Evolutionary conservation across 1,140 invertebrate species (phyloP), one percentile per base, ranked within the genome.

Genomic region (Tachypleus tridentatus): DNA sequence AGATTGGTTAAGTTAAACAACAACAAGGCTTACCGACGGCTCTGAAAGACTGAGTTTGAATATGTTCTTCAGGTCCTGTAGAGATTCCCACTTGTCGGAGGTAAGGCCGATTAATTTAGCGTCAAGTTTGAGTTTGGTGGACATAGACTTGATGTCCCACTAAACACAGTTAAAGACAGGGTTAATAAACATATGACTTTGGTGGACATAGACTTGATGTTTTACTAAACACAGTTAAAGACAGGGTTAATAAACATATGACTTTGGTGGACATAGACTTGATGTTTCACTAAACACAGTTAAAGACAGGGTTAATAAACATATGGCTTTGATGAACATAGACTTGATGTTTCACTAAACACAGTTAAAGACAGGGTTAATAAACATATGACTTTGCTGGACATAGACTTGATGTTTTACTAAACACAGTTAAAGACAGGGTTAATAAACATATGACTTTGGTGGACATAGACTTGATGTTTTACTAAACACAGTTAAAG

Each of bases 61-160:
- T 5, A 79, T 72, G 54, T 76, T 76, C 49, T 73, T 75, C 49
- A 80, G 68, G 57, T 76, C 73, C 0, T 74, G 72, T 49, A 80
- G 67, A 10, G 77, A 77, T 52, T 75, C 74, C 78, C 78, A 80
- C 49, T 76, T 73, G n/a, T 72, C 67, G 3, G 70, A 72, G 0
- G 72, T 73, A 60, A 76, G 69, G 59, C 74, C 71, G 8, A 80
- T 75, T 3, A 78, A 58, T 61, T 76, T 77, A 4, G 74, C 77
- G 57, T 74, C 71, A 4, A 74, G 68, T 54, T 77, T 73, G 47
- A 78, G 72, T 57, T 74, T 71, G 4, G 71, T 63, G 66, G 79
- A 80, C 49, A 72, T 73, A 57, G 72, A 75, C 1, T 76, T 72
- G 51, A 80, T 78, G 61, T 79, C 77, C 76, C 77, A 79, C 79